Conservation (phyloP, 2,797 vertebrate genomes). For the Amphiprion clarkii region DNA sequence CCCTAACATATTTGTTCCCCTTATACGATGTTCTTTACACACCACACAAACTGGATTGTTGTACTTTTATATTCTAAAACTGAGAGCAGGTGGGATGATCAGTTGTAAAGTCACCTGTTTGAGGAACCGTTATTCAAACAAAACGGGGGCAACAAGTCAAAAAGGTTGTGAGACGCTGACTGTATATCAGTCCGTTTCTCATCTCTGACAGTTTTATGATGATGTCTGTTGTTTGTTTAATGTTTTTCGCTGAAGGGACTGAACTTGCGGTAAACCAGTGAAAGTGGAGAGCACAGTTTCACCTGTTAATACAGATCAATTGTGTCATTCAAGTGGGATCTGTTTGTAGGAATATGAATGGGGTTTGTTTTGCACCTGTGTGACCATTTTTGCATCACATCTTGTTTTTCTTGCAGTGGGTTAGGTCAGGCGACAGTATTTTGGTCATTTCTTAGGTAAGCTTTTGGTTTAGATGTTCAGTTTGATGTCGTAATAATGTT, state of each 20-base stretch:
- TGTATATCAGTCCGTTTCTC: neutral
- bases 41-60: neutral
- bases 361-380: neutral
- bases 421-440: neutral
- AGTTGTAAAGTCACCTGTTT: no score
- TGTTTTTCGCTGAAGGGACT: neutral
- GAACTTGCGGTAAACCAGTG: neutral
- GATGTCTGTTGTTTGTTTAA: neutral
- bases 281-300: neutral
- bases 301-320: neutral
- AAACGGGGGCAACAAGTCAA: neutral
- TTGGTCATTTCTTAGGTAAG: neutral
- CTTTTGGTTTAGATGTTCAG: no score
- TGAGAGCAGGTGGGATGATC: no score
- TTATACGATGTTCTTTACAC: neutral
- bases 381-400: neutral
- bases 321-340: neutral
- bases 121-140: no score
- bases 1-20: neutral
- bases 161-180: neutral
- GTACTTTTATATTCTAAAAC: no score
- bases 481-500: no score
- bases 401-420: neutral
- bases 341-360: neutral
- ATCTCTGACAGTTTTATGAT: neutral